Percentiles rank a stretch among this genome's conserved stretches.
Evolutionary conservation across 2,113 vertebrate species (phyloP).

Genomic region (Anser brachyrhynchus): DNA sequence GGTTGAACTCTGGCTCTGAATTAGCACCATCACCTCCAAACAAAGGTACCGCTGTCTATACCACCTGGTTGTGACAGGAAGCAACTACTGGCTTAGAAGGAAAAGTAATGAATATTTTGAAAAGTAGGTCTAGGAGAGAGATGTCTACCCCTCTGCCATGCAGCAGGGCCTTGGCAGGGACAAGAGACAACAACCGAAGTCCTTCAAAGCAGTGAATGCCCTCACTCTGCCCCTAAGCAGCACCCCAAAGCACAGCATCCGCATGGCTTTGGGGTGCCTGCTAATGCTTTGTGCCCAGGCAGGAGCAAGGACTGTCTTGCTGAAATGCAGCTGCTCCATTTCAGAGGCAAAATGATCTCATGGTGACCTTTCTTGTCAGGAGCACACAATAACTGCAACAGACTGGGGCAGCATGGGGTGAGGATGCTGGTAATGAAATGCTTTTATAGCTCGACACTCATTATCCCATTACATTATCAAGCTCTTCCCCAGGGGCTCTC

Average conservation of each 20-base stretch:
- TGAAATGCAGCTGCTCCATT: not conserved
- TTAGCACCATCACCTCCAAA: not conserved
- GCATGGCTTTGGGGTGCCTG: not conserved
- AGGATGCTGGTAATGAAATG: slow-evolving; percentile 44
- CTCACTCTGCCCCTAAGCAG: not conserved
- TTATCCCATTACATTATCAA: slow-evolving; percentile 42
- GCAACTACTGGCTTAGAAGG: not conserved
- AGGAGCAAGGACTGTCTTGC: not conserved
- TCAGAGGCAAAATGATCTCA: slow-evolving; percentile 3
- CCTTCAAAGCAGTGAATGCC: not conserved
- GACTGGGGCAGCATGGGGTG: not conserved
- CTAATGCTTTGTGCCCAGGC: not conserved
- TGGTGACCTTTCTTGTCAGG: slow-evolving; percentile 47
- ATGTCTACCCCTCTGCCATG: not conserved
- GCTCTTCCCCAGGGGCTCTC: slow-evolving; percentile 43
- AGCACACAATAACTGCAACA: slow-evolving; percentile 24
- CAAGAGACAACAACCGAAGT: not conserved
- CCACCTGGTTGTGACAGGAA: accelerated
- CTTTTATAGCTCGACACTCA: slow-evolving; percentile 49
- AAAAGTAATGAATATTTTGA: not conserved
- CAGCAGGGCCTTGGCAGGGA: not conserved
- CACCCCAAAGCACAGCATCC: not conserved
- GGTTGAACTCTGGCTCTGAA: not conserved
- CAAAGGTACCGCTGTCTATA: not conserved
- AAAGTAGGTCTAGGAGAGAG: not conserved